phyloP scores from a whole-genome alignment of 1,140 invertebrate species.

The Spodoptera litura region DNA sequence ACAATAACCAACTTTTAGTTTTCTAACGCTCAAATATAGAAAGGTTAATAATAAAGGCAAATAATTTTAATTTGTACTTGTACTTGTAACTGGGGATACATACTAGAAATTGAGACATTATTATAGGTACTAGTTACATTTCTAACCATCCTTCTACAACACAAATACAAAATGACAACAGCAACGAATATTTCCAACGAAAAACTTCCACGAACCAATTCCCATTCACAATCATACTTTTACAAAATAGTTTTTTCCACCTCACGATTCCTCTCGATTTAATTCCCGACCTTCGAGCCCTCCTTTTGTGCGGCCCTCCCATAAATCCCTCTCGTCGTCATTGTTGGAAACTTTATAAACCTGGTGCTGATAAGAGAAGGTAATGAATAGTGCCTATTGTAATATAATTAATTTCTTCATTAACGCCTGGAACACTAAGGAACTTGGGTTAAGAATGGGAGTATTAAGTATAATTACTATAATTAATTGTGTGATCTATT shows the following conservation, averaged over 20 bases:
- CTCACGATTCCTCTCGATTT: conserved; percentile 7
- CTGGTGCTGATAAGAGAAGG: conserved; percentile 55
- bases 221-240: background rate
- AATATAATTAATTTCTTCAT: conserved; percentile 69
- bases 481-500: conserved; percentile 22
- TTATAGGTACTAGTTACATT: too few relatives aligned
- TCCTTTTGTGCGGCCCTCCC: conserved; percentile 29
- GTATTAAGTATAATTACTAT: conserved; percentile 21
- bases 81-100: too few relatives aligned
- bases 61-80: too few relatives aligned
- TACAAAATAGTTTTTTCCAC: background rate
- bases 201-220: background rate
- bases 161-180: too few relatives aligned
- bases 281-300: conserved; percentile 4
- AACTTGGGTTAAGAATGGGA: conserved; percentile 12
- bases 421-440: conserved; percentile 61
- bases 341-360: conserved; percentile 67
- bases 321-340: conserved; percentile 54
- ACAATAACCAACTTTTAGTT: too few relatives aligned
- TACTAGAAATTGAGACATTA: too few relatives aligned
- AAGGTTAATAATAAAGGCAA: too few relatives aligned
- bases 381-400: conserved; percentile 68
- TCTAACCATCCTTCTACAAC: too few relatives aligned
- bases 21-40: too few relatives aligned
- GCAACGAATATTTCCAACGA: too few relatives aligned